Percentiles rank a stretch among this genome's conserved stretches.
Conservation (phyloP, 2,888 invertebrate species). For the Euplagia quadripunctaria region DNA sequence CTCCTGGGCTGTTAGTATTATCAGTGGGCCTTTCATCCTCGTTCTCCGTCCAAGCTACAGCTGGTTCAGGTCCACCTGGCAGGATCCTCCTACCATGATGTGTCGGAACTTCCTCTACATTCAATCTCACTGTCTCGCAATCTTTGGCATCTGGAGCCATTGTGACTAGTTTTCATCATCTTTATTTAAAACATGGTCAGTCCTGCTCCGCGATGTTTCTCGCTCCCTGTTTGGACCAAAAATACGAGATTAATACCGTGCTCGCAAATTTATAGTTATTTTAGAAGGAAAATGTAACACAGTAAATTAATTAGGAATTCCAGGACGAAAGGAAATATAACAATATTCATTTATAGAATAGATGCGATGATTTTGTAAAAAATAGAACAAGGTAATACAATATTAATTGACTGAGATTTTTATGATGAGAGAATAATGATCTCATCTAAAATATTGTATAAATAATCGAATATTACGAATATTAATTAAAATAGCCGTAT, state of each 20-base stretch:
- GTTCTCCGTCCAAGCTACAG: slow-evolving; percentile 73
- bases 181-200: slow-evolving; percentile 30
- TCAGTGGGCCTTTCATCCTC: slow-evolving; percentile 58
- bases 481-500: too few species aligned
- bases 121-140: slow-evolving; percentile 67
- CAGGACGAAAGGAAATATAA: slow-evolving; percentile 16
- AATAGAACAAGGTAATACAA: background rate
- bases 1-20: slow-evolving; percentile 65
- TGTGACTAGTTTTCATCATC: slow-evolving; percentile 26
- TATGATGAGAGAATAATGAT: background rate
- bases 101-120: slow-evolving; percentile 54
- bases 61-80: slow-evolving; percentile 61
- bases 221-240: slow-evolving; percentile 36
- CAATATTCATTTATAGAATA: slow-evolving; percentile 4
- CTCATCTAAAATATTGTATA: background rate
- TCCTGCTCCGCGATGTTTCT: slow-evolving; percentile 20
- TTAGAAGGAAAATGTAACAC: slow-evolving; percentile 48
- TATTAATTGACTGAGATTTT: slow-evolving; percentile 1
- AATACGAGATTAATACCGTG: slow-evolving; percentile 29
- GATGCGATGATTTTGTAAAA: background rate
- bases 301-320: slow-evolving; percentile 48
- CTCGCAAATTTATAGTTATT: slow-evolving; percentile 38
- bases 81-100: slow-evolving; percentile 65
- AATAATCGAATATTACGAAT: too few species aligned
- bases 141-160: slow-evolving; percentile 74